Base-by-base conservation (phyloP, 37 sponge, comb jelly and placozoan genomes). In the Spongia lamella region DNA sequence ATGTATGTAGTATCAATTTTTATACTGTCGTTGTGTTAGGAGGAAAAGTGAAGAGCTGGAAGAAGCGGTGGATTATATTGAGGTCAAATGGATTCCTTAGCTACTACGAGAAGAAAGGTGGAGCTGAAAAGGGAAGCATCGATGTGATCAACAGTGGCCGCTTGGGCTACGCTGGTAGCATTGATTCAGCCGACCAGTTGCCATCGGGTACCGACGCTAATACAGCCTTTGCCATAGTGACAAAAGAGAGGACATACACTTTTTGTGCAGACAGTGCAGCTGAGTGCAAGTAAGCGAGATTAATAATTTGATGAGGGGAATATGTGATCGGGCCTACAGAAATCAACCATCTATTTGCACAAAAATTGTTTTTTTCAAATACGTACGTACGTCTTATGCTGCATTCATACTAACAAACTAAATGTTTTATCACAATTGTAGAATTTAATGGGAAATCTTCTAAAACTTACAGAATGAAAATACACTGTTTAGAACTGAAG, bases 81-180 rank as follows among this genome's bases (percentile, higher is more conserved):
- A 32, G 22, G 13, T 40, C 54, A 9, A 56, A 54, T 54, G 73
- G 73, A 1, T 19, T 72, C 20, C 33, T 72, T 22, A n/a, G 27
- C 15, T 72, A 72, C 57, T 72, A 56, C 21, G 31, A 33, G 24
- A 57, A 51, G 7, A 72, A 72, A 13, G 73, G 73, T 9, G 73
- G 73, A 3, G 37, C 54, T 24, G 56, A 72, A 38, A 72, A 72
- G 58, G 73, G 73, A 55, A 57, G 56, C 1, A 56, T 72, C 35
- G 73, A 72, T 22, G 15, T 72, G 35, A 31, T 72, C 6, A 72
- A 72, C 36, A 31, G 58, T 38, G 73, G 56, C 25, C 54, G 30
- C 39, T 36, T 55, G 15, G 73, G 73, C 17, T 37, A 55, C 19
- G 54, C 57, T 39, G 55, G 37, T 14, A 58, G 55, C 57, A 55